A percentile compares a stretch with the other conserved stretches of the same genome.
These are phyloP conservation scores for Drosophila busckii DNA, from an alignment of 1,140 invertebrate species.

Conservation along the genomic window DNA sequence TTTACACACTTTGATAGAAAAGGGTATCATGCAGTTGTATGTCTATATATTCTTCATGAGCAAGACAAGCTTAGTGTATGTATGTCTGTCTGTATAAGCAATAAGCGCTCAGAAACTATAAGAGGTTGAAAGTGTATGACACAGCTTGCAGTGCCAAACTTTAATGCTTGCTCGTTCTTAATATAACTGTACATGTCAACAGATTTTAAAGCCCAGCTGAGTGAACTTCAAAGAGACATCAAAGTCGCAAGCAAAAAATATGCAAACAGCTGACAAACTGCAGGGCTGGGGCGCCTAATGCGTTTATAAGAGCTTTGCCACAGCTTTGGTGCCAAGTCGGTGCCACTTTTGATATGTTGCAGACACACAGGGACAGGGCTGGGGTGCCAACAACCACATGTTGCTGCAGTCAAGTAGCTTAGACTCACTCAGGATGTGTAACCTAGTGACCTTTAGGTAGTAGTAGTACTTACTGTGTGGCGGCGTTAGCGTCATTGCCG, in stretches of 20 bases:
- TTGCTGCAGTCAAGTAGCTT: slow-evolving; percentile 31
- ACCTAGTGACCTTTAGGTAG: slow-evolving; percentile 47
- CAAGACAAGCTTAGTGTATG: too few relatives aligned
- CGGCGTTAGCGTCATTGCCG: slow-evolving; percentile 87
- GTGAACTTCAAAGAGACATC: not conserved
- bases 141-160: too few relatives aligned
- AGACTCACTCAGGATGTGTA: slow-evolving; percentile 23
- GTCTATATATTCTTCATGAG: too few relatives aligned
- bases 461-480: slow-evolving; percentile 85
- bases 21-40: too few relatives aligned
- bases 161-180: too few relatives aligned
- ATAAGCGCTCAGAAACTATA: too few relatives aligned
- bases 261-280: not conserved
- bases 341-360: slow-evolving; percentile 51
- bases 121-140: too few relatives aligned
- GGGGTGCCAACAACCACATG: slow-evolving; percentile 46
- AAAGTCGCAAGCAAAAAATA: slow-evolving; percentile 2
- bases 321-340: slow-evolving; percentile 43
- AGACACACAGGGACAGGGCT: not conserved
- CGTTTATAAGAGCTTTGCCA: slow-evolving; percentile 65
- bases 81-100: too few relatives aligned
- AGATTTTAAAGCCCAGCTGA: too few relatives aligned
- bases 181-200: too few relatives aligned
- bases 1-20: too few relatives aligned
- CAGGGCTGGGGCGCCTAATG: slow-evolving; percentile 33